Percentiles rank a stretch among this genome's conserved stretches.
These are phyloP conservation scores for Axinella damicornis DNA, from an alignment of 37 sponge, comb jelly and placozoan genomes.

Conservation along the genomic window DNA sequence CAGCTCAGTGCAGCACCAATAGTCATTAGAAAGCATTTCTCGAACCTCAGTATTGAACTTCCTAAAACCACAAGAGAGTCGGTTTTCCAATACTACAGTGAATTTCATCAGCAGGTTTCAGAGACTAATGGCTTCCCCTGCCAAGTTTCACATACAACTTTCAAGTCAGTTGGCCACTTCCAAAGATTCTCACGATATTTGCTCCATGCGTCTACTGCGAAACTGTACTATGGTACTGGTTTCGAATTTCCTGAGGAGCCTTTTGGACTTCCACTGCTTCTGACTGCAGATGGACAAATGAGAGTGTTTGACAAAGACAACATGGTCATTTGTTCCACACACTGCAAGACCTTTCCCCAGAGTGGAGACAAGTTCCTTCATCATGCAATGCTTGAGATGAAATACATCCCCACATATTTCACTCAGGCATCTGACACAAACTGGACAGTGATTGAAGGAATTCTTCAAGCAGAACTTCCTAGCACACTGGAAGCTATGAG, in stretches of 20 bases:
- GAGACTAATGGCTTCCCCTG: background rate
- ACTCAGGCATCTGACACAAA: background rate
- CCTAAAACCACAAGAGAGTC: background rate
- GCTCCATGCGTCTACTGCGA: background rate
- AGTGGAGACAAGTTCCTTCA: constrained; percentile 13
- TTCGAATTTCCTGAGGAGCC: background rate
- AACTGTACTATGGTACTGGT: background rate
- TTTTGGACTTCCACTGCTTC: constrained; percentile 32
- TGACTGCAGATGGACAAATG: constrained; percentile 37
- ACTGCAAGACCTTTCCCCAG: background rate
- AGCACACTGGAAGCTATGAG: background rate
- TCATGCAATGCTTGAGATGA: background rate
- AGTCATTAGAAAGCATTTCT: background rate
- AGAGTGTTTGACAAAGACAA: constrained; percentile 21
- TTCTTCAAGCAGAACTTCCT: background rate
- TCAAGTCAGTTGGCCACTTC: constrained; percentile 12
- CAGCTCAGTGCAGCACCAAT: constrained; percentile 5
- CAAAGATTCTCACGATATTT: constrained; percentile 8
- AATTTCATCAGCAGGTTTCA: background rate
- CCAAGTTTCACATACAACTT: constrained; percentile 14
- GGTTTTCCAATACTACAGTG: constrained; percentile 8
- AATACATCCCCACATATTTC: background rate
- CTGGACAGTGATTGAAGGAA: background rate
- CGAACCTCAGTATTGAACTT: background rate
- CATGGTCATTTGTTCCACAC: background rate